These are phyloP conservation scores for Punctoribates punctum DNA, from an alignment of 2,888 invertebrate genomes.

Conservation along the genomic window DNA sequence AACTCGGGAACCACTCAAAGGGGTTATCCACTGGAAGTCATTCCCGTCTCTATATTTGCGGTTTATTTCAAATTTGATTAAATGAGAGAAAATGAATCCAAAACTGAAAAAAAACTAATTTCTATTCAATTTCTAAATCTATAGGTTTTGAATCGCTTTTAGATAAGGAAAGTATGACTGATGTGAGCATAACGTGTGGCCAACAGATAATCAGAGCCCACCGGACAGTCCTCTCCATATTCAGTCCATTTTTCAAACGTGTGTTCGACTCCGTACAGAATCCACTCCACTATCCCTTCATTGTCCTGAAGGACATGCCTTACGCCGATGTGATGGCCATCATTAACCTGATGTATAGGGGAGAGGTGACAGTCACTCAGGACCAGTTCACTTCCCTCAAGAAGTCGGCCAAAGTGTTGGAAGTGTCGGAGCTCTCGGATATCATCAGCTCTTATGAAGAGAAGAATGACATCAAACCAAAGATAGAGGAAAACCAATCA, in stretches of 20 bases:
- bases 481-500: neutral
- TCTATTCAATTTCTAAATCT: too few relatives aligned
- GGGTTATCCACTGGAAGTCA: too few relatives aligned
- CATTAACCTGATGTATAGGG: slow-evolving; percentile 43
- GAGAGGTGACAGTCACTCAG: slow-evolving; percentile 40
- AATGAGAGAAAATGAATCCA: too few relatives aligned
- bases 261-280: slow-evolving; percentile 21
- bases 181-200: slow-evolving; percentile 42
- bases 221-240: slow-evolving; percentile 40
- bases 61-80: too few relatives aligned
- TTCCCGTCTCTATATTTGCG: too few relatives aligned
- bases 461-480: neutral
- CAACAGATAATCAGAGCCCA: slow-evolving; percentile 39
- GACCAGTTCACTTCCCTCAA: slow-evolving; percentile 22
- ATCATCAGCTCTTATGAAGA: slow-evolving; percentile 27
- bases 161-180: slow-evolving; percentile 41
- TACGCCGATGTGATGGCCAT: slow-evolving; percentile 39
- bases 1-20: too few relatives aligned
- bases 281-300: slow-evolving; percentile 39
- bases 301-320: slow-evolving; percentile 42
- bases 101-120: too few relatives aligned
- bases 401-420: neutral
- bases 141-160: slow-evolving; percentile 34
- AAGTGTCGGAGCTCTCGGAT: slow-evolving; percentile 8
- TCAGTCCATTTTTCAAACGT: slow-evolving; percentile 39